Base-by-base conservation (phyloP, 2,888 invertebrate species). In the Brachylomia viminalis region DNA sequence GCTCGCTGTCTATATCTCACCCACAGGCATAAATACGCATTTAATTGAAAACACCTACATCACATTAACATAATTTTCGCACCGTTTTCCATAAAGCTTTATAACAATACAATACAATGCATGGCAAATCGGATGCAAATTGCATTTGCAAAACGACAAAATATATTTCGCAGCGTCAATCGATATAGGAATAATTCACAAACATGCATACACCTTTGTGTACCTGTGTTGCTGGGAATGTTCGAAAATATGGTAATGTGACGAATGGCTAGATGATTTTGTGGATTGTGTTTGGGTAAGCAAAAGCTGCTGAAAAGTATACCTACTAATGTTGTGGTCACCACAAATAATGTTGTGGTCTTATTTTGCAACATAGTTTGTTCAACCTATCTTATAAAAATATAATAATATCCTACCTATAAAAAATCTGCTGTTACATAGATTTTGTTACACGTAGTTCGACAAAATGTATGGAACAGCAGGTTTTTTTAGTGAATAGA, bases 71-170 rank as follows among this genome's bases (percentile, higher is more conserved):
- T 76, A 82, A 67, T 23, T 65, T 65, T 30, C 3, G 23, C 52
- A 65, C 38, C 4, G 15, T 65, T 65, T 65, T 47, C 30, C 45
- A 77, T 64, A 79, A 77, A 73, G 49, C 67, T 58, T 82, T 82
- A 84, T 71, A 56, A 72, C 59, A 77, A 73, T 80, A 72, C 49
- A 74, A 75, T 80, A 72, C 77, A 77, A 75, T 73, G 59, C n/a
- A 59, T 8, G 52, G 56, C 61, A 84, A 87, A 91, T 90, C 89
- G 88, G 88, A 87, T 84, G 89, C 89, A 90, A 90, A 92, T 91
- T 89, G 88, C 88, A 86, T 89, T 87, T 84, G 75, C 76, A 70
- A 72, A 69, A 77, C 83, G 86, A 87, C 91, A 90, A 90, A n/a
- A n/a, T n/a, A 91, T 90, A 90, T 89, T 89, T 86, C 67, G 68